Evolutionary conservation across 2,797 vertebrate species (phyloP), one percentile per base, ranked within the genome.

Genomic region (Bovichtus diacanthus): DNA sequence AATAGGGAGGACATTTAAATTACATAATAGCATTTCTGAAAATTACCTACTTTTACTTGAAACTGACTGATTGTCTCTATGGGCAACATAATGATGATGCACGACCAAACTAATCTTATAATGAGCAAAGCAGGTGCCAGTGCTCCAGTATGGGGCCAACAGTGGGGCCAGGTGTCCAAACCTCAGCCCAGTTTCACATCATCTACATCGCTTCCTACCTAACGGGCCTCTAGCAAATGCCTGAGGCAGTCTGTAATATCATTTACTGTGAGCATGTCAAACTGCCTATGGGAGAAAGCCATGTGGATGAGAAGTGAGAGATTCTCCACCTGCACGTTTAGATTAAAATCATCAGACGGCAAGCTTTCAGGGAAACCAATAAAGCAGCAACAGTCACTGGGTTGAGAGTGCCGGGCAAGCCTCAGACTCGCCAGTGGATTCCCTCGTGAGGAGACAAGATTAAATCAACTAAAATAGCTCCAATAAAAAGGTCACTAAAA

Each of bases 311-410:
- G 51, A 74, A 27, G 19, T 27, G 38, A 72, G 56, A 80, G 63
- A 73, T 34, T 86, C 78, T 59, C 68, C 38, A 34, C 34, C 68
- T 53, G 38, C 61, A 61, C 49, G 44, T 73, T 76, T 43, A 70
- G 74, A 87, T 81, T 81, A 70, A 85, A 84, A 78, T 68, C 46
- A 76, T 82, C 78, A 68, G 38, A 56, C 13, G 2, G 47, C 43
- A 2, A 60, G 71, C 63, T 59, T 50, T 66, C 27, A 18, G 34
- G 36, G 54, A 60, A 76, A 67, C 66, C 70, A 69, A 81, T 82
- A 77, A 76, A 76, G 72, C 31, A 46, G 41, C 12, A 66, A 62
- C 65, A 77, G 59, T 54, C 63, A 60, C 39, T 18, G 27, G 34
- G 69, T 23, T 31, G 29, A 55, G 70, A 27, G 38, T 54, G 18